Conservation (phyloP, 2,888 invertebrate species). For the Cordilura impudica region DNA sequence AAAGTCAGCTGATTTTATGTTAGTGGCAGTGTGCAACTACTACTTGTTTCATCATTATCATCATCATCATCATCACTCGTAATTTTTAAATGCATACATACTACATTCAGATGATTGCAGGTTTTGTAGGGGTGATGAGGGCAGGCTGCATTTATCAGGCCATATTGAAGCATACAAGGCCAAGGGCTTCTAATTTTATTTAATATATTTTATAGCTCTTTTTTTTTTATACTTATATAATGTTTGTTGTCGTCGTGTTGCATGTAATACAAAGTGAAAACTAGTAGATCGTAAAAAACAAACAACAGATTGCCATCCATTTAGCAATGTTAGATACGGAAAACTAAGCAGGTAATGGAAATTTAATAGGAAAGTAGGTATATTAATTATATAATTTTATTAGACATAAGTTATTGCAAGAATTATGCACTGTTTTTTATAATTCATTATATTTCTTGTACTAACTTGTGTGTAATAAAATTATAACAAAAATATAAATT, state of each 20-base stretch:
- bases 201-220: constrained; percentile 38
- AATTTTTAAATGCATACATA: not conserved
- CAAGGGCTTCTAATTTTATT: constrained; percentile 58
- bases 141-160: constrained; percentile 47
- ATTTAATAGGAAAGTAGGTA: too few relatives aligned
- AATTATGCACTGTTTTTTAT: too few relatives aligned
- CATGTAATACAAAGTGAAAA: not conserved
- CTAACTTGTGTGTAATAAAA: too few relatives aligned
- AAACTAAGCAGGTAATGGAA: too few relatives aligned
- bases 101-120: not conserved
- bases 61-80: not conserved
- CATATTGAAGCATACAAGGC: constrained; percentile 55
- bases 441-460: too few relatives aligned
- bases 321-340: too few relatives aligned
- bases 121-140: not conserved
- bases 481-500: too few relatives aligned
- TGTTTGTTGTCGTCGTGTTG: not conserved
- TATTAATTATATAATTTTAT: too few relatives aligned
- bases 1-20: not conserved
- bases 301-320: not conserved
- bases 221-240: not conserved
- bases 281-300: not conserved
- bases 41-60: not conserved
- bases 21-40: too few relatives aligned
- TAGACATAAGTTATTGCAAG: too few relatives aligned